These are phyloP conservation scores for Colletes collaris DNA, from an alignment of 2,888 invertebrate species.

Conservation along the genomic window DNA sequence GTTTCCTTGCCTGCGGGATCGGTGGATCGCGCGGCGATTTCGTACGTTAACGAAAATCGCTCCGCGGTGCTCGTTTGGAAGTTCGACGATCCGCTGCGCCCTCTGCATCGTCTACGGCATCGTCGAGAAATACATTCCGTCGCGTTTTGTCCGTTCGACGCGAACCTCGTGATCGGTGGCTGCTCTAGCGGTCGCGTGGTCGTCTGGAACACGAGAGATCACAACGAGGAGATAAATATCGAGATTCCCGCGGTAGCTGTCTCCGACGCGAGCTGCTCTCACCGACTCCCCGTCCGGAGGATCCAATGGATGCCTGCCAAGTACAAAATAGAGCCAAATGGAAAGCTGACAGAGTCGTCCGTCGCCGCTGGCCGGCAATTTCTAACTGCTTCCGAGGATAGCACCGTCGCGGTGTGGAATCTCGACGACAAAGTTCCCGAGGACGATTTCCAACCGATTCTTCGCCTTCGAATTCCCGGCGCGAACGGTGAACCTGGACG, in stretches of 20 bases:
- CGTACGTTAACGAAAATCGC: constrained; percentile 62
- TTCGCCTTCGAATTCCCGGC: constrained; percentile 48
- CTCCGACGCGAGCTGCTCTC: constrained; percentile 62
- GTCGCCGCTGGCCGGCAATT: constrained; percentile 71
- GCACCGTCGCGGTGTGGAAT: constrained; percentile 79
- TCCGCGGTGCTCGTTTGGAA: constrained; percentile 73
- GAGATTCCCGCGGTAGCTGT: background rate
- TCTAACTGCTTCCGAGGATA: constrained; percentile 77
- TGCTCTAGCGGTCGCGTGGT: constrained; percentile 79
- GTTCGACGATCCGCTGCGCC: constrained; percentile 67
- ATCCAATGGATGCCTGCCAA: constrained; percentile 78
- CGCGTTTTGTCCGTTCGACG: constrained; percentile 78
- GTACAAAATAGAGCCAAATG: constrained; percentile 66
- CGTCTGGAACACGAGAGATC: constrained; percentile 73
- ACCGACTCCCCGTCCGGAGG: constrained; percentile 69
- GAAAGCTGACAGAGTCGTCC: constrained; percentile 65
- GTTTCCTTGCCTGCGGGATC: constrained; percentile 77
- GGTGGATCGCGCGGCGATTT: constrained; percentile 67
- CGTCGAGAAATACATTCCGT: constrained; percentile 75
- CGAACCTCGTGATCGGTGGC: constrained; percentile 78
- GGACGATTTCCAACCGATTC: constrained; percentile 58
- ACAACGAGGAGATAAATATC: background rate
- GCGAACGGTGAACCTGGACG: constrained; percentile 15
- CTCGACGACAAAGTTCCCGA: constrained; percentile 49
- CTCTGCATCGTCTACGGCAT: constrained; percentile 74